Conservation (phyloP, 2,113 vertebrate genomes). For the Cebus imitator region DNA sequence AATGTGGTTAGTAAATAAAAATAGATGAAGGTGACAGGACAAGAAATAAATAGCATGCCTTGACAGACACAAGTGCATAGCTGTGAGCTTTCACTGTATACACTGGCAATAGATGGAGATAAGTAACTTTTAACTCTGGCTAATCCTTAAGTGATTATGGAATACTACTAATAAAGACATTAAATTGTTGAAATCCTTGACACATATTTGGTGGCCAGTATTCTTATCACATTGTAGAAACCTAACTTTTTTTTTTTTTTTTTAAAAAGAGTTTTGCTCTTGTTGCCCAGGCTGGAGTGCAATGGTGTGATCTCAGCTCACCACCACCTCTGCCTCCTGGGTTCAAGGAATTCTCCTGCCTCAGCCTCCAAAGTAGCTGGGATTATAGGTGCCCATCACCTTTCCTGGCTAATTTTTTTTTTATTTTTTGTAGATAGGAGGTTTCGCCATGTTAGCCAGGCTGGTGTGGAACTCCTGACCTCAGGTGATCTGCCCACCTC, state of each 20-base stretch:
- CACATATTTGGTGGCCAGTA: neutral
- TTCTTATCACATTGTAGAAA: neutral
- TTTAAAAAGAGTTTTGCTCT: no score
- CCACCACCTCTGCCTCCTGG: no score
- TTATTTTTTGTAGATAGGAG: no score
- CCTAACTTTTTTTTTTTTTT: neutral
- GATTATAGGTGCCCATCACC: no score
- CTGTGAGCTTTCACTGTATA: neutral
- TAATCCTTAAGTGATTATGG: neutral
- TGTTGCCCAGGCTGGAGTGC: no score
- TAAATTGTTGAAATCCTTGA: neutral
- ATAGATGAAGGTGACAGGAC: neutral
- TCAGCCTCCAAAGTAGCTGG: no score
- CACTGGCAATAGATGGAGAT: neutral
- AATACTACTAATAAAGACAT: neutral
- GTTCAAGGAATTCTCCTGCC: no score
- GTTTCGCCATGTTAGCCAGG: no score
- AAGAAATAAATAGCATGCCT: neutral
- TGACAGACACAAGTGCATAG: neutral
- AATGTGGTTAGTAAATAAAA: neutral
- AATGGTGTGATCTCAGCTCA: no score
- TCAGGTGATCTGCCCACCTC: no score
- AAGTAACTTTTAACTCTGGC: neutral
- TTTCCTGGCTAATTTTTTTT: no score
- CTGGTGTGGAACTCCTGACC: no score